These are phyloP conservation scores for Polylopha cassiicola DNA, from an alignment of 2,888 invertebrate genomes.

Conservation along the genomic window DNA sequence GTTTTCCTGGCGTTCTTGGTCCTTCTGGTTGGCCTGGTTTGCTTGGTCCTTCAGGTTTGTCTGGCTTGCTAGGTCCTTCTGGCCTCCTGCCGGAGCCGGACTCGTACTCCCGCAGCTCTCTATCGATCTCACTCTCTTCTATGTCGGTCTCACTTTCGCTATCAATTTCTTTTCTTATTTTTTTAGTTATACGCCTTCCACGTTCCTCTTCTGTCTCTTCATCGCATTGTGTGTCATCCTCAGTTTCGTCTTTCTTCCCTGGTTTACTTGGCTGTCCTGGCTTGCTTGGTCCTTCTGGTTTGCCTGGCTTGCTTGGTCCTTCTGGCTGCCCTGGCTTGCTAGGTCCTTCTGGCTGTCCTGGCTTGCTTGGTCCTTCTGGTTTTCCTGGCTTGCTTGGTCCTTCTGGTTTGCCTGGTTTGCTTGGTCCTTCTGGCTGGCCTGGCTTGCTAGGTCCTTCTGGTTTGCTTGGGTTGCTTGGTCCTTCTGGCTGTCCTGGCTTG, in stretches of 20 bases:
- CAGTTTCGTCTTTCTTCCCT: not conserved
- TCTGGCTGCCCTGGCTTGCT: conserved; percentile 1
- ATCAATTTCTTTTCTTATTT: too few species aligned
- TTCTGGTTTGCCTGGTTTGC: not conserved
- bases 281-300: not conserved
- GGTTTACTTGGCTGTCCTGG: not conserved
- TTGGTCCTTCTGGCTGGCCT: conserved; percentile 4
- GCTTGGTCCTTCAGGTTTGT: not conserved
- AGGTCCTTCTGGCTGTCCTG: not conserved
- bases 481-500: not conserved
- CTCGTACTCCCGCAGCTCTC: not conserved
- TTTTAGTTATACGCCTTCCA: not conserved
- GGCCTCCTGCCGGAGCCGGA: not conserved
- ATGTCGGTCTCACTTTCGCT: not conserved
- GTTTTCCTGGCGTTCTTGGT: not conserved
- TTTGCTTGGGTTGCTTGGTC: not conserved
- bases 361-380: not conserved
- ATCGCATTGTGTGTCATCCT: not conserved
- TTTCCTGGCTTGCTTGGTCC: not conserved
- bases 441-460: conserved; percentile 2
- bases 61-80: not conserved
- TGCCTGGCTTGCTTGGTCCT: not conserved
- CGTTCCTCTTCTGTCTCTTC: not conserved
- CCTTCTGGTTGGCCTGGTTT: not conserved
- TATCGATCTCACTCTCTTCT: not conserved